phyloP scores from a whole-genome alignment of 2,888 invertebrate species.

The Aleiodes leptofemur region DNA sequence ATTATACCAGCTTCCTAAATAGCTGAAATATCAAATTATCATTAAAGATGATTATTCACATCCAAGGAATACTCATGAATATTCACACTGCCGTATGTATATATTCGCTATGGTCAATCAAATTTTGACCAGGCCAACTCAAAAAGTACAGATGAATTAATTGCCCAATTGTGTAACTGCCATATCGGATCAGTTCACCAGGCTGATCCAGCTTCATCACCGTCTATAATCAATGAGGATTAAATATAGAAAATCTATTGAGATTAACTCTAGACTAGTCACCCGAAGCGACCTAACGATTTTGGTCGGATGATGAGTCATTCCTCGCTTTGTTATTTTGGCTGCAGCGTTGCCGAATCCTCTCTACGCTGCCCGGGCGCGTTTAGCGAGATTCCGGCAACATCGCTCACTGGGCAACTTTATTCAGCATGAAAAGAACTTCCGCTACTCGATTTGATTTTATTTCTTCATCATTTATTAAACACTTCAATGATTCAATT shows the following conservation, averaged over 20 bases:
- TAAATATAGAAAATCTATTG: not conserved
- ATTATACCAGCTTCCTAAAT: constrained; percentile 22
- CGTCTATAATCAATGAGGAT: constrained; percentile 4
- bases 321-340: too few relatives aligned
- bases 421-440: too few relatives aligned
- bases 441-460: too few relatives aligned
- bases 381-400: too few relatives aligned
- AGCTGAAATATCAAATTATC: not conserved
- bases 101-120: constrained; percentile 31
- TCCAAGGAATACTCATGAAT: not conserved
- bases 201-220: constrained; percentile 29
- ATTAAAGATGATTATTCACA: not conserved
- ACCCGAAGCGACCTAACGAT: too few relatives aligned
- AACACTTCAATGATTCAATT: too few relatives aligned
- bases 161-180: constrained; percentile 20
- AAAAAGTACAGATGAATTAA: constrained; percentile 40
- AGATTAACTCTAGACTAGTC: too few relatives aligned
- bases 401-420: too few relatives aligned
- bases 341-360: too few relatives aligned
- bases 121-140: constrained; percentile 35
- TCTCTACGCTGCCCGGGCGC: too few relatives aligned
- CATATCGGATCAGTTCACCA: constrained; percentile 26
- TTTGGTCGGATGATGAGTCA: too few relatives aligned
- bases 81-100: constrained; percentile 20
- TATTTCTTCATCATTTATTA: too few relatives aligned